phyloP scores from a whole-genome alignment of 2,888 invertebrate species.

The Galeruca laticollis region DNA sequence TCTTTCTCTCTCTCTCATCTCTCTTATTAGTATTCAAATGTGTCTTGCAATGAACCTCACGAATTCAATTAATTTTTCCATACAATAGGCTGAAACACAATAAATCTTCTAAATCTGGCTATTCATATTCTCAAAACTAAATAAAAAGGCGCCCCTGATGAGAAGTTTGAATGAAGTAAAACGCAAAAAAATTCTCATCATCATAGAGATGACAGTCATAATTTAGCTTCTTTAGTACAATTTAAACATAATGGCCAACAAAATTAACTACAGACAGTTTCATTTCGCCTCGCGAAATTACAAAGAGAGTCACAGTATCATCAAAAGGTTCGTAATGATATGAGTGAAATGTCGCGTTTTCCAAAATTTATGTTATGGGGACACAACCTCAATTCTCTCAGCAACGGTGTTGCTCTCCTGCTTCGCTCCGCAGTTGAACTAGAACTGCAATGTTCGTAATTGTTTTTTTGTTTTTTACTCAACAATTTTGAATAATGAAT shows the following conservation, averaged over 20 bases:
- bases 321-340: conserved; percentile 32
- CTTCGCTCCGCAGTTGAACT: background rate
- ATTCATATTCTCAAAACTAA: background rate
- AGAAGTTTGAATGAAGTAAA: background rate
- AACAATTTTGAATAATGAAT: too few relatives aligned
- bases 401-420: conserved; percentile 12
- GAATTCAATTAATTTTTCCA: background rate
- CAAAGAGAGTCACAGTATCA: conserved; percentile 25
- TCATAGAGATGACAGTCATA: conserved; percentile 21
- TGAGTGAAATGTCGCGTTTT: conserved; percentile 26
- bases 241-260: conserved; percentile 26
- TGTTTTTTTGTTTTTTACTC: too few relatives aligned
- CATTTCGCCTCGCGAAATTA: conserved; percentile 29
- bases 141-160: background rate
- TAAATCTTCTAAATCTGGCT: too few relatives aligned
- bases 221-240: conserved; percentile 17
- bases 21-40: too few relatives aligned
- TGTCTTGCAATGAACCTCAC: too few relatives aligned
- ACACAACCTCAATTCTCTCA: conserved; percentile 32
- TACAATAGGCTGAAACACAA: too few relatives aligned
- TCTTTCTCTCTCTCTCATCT: too few relatives aligned
- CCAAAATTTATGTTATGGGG: conserved; percentile 24
- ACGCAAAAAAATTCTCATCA: background rate
- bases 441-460: background rate
- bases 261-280: conserved; percentile 28